Conservation (phyloP, 1,140 invertebrate genomes). For the Cotesia chilonis region DNA sequence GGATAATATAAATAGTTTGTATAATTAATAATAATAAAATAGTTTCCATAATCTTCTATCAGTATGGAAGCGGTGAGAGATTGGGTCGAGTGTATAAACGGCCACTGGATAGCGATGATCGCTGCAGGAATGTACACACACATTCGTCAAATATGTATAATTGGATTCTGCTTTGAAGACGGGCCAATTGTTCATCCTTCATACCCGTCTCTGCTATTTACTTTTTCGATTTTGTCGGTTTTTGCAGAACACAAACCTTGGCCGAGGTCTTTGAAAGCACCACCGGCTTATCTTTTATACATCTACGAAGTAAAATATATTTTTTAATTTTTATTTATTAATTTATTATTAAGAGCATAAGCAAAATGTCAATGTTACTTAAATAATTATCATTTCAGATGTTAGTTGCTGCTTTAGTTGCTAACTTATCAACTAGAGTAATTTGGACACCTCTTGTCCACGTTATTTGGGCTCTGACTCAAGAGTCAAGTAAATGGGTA, state of each 20-base stretch:
- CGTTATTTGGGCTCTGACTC: constrained; percentile 52
- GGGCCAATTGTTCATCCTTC: constrained; percentile 52
- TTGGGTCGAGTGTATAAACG: constrained; percentile 52
- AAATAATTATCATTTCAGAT: constrained; percentile 48
- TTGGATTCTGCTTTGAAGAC: constrained; percentile 57
- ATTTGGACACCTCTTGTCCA: constrained; percentile 61
- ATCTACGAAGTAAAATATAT: constrained; percentile 58
- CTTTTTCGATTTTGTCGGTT: constrained; percentile 58
- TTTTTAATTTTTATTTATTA: not conserved
- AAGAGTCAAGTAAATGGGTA: constrained; percentile 60
- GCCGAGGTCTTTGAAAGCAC: constrained; percentile 61
- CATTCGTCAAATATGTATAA: constrained; percentile 59
- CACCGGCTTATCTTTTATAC: constrained; percentile 57
- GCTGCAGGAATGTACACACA: constrained; percentile 59
- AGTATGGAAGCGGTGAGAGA: constrained; percentile 53
- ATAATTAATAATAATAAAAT: no score
- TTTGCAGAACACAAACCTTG: constrained; percentile 61
- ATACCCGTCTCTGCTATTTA: constrained; percentile 56
- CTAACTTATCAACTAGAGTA: constrained; percentile 54
- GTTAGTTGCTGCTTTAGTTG: constrained; percentile 57
- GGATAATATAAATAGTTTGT: no score
- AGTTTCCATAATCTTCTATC: no score
- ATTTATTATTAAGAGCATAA: not conserved
- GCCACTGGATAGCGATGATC: constrained; percentile 60
- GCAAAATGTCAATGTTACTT: not conserved